These are phyloP conservation scores for Sthenelais limicola DNA, from an alignment of 2,888 invertebrate species.

Conservation along the genomic window DNA sequence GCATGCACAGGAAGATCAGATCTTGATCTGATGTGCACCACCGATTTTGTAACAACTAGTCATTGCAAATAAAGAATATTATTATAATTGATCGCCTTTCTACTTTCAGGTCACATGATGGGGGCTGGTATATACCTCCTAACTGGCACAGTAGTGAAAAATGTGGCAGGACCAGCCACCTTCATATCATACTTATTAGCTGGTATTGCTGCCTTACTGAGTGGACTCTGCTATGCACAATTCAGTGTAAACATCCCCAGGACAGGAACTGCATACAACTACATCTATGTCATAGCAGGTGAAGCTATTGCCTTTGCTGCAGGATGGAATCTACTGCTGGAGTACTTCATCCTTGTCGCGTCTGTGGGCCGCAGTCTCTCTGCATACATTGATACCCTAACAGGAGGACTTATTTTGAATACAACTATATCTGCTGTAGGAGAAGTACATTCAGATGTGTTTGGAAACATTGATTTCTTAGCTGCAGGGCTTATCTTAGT, in stretches of 20 bases:
- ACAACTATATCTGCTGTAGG: conserved; percentile 31
- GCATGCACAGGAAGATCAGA: too few species aligned
- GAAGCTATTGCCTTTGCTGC: conserved; percentile 7
- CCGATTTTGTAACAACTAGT: too few species aligned
- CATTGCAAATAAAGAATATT: too few species aligned
- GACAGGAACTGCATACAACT: conserved; percentile 2
- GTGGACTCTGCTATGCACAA: conserved; percentile 16
- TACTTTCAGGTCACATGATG: conserved; percentile 26
- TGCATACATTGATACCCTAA: background rate
- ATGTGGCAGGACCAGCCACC: conserved; percentile 6
- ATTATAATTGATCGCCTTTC: too few species aligned
- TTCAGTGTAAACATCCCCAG: conserved; percentile 25
- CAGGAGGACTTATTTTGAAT: conserved; percentile 45
- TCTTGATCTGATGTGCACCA: too few species aligned
- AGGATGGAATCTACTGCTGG: conserved; percentile 9
- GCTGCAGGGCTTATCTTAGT: conserved; percentile 64
- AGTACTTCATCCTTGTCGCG: conserved; percentile 5
- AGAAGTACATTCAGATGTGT: conserved; percentile 47
- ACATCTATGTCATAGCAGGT: conserved; percentile 10
- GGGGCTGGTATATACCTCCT: conserved; percentile 25
- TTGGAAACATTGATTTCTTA: conserved; percentile 67
- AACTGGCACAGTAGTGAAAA: conserved; percentile 11
- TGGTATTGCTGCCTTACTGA: conserved; percentile 2
- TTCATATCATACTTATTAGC: conserved; percentile 4
- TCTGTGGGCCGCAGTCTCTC: conserved; percentile 13